Evolutionary conservation across 2,113 vertebrate genomes (phyloP).

Genomic region (Oncorhynchus tshawytscha): DNA sequence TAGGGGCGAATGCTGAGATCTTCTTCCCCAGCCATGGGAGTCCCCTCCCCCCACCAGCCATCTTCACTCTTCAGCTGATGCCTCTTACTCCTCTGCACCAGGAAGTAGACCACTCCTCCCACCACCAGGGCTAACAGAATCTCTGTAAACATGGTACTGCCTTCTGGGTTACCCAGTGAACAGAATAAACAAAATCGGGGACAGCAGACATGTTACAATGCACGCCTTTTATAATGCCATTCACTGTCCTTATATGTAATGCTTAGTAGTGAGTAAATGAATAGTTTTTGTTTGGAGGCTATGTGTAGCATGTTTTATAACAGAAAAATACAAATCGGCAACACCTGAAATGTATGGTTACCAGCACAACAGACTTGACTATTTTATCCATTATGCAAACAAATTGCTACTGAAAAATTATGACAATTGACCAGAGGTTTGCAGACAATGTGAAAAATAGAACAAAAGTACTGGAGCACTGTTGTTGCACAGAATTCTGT

Average conservation of each 20-base stretch:
- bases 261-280: neutral
- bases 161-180: neutral
- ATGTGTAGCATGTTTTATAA: too few relatives aligned
- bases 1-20: slow-evolving; percentile 73
- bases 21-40: slow-evolving; percentile 48
- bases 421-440: slow-evolving; percentile 6
- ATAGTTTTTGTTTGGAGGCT: neutral
- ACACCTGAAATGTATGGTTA: neutral
- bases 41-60: slow-evolving; percentile 83
- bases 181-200: neutral
- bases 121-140: slow-evolving; percentile 63
- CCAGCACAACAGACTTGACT: neutral
- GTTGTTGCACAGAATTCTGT: slow-evolving; percentile 38
- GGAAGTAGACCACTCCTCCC: slow-evolving; percentile 72
- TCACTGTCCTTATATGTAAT: too few relatives aligned
- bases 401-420: slow-evolving; percentile 2
- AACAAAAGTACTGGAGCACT: slow-evolving; percentile 36
- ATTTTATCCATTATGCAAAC: neutral
- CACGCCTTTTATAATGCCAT: too few relatives aligned
- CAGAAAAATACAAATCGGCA: neutral
- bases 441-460: slow-evolving; percentile 7
- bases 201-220: neutral
- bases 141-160: slow-evolving; percentile 65
- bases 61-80: slow-evolving; percentile 75
- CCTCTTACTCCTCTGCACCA: slow-evolving; percentile 68